These are phyloP conservation scores for Lichenostomus cassidix DNA, from an alignment of 2,113 vertebrate genomes.

Conservation along the genomic window DNA sequence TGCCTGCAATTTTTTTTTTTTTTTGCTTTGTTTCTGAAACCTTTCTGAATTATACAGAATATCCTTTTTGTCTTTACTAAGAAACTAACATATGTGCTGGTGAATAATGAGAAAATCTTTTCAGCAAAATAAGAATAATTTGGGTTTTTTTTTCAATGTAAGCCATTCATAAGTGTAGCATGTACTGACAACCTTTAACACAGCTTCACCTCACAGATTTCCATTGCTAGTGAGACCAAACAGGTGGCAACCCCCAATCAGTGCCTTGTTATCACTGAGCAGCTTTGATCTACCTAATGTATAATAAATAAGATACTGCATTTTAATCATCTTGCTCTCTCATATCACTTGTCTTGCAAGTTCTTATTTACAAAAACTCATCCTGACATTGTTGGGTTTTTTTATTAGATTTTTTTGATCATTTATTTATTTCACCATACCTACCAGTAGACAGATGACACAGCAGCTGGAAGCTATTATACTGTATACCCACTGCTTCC, in stretches of 20 bases:
- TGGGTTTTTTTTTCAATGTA: not conserved
- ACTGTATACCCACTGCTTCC: not conserved
- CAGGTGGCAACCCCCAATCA: slow-evolving; percentile 58
- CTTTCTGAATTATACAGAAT: not conserved
- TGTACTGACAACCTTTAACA: not conserved
- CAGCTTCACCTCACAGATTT: slow-evolving; percentile 53
- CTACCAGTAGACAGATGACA: slow-evolving; percentile 26
- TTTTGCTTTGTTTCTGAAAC: not conserved
- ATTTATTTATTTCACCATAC: slow-evolving; percentile 70
- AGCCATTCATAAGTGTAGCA: not conserved
- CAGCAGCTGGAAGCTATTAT: slow-evolving; percentile 32
- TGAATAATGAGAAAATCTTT: not conserved
- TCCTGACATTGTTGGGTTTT: slow-evolving; percentile 41
- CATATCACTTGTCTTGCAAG: slow-evolving; percentile 45
- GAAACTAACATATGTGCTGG: not conserved
- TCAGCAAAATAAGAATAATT: not conserved
- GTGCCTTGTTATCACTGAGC: slow-evolving; percentile 36
- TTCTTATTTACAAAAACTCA: slow-evolving; percentile 42
- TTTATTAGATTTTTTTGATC: slow-evolving; percentile 62
- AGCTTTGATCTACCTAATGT: slow-evolving; percentile 75
- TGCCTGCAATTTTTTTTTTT: not conserved
- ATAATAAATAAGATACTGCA: slow-evolving; percentile 72
- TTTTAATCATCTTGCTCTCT: slow-evolving; percentile 69
- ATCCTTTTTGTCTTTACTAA: not conserved
- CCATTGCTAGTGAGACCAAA: slow-evolving; percentile 50